These are phyloP conservation scores for Zygaena filipendulae DNA, from an alignment of 2,888 invertebrate genomes.

Conservation along the genomic window DNA sequence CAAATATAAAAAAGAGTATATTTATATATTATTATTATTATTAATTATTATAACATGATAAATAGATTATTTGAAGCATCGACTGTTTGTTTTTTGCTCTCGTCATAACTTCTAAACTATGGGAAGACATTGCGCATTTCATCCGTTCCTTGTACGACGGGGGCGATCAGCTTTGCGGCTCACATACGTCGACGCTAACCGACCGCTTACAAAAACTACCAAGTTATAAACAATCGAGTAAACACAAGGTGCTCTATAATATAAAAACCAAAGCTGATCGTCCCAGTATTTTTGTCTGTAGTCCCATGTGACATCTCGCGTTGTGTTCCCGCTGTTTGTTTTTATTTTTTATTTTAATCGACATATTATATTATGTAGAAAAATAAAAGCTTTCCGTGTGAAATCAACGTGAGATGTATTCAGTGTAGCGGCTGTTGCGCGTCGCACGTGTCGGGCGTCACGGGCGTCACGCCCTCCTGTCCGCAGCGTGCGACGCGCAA, in stretches of 20 bases:
- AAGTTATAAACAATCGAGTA: neutral
- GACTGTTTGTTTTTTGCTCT: conserved; percentile 38
- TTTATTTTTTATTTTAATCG: conserved; percentile 1
- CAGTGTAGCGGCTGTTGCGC: neutral
- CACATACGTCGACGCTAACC: neutral
- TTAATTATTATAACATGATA: conserved; percentile 42
- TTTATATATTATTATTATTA: conserved; percentile 34
- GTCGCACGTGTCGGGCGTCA: no score
- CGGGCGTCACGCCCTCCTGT: no score
- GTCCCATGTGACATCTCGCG: conserved; percentile 49
- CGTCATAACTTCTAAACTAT: conserved; percentile 63
- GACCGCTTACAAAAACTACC: conserved; percentile 1
- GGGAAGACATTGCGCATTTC: conserved; percentile 70
- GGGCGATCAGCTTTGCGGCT: conserved; percentile 40
- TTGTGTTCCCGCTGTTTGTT: no score
- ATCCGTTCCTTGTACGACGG: conserved; percentile 63
- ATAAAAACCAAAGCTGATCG: conserved; percentile 34
- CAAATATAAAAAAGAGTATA: conserved; percentile 60
- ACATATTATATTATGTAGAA: no score
- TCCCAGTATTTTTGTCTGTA: conserved; percentile 45
- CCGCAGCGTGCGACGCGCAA: conserved; percentile 5
- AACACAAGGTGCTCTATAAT: no score
- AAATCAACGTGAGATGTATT: conserved; percentile 41
- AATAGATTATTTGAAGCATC: conserved; percentile 63
- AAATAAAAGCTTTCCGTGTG: no score